Percentiles rank a stretch among this genome's conserved stretches.
These are phyloP conservation scores for Paradisaea rubra DNA, from an alignment of 2,113 vertebrate genomes.

Conservation along the genomic window DNA sequence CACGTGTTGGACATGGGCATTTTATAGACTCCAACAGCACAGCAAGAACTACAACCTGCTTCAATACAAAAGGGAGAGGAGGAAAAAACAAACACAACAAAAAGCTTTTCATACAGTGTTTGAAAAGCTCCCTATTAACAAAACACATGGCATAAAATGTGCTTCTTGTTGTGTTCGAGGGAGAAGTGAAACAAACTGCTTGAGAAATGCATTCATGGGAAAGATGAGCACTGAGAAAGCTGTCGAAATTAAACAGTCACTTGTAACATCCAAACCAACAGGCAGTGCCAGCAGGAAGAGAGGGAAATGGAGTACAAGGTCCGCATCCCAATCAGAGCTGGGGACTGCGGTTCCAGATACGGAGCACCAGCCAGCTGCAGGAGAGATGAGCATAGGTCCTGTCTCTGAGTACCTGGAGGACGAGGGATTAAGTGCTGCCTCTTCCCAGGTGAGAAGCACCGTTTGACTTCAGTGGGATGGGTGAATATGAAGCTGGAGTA, in stretches of 20 bases:
- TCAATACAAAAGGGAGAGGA: slow-evolving; percentile 56
- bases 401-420: not conserved
- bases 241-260: slow-evolving; percentile 28
- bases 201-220: not conserved
- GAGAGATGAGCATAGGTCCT: not conserved
- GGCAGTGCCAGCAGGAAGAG: slow-evolving; percentile 31
- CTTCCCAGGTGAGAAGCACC: not conserved
- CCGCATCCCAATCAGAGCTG: slow-evolving; percentile 42
- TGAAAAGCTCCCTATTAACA: slow-evolving; percentile 68
- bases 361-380: not conserved
- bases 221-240: slow-evolving; percentile 21
- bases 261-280: slow-evolving; percentile 14
- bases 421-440: not conserved
- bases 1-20: slow-evolving; percentile 70
- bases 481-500: not conserved
- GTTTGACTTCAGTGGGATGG: not conserved
- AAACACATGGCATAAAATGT: slow-evolving; percentile 48
- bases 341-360: not conserved
- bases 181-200: slow-evolving; percentile 32
- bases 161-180: not conserved
- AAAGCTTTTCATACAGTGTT: slow-evolving; percentile 65
- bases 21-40: slow-evolving; percentile 35
- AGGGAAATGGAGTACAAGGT: not conserved
- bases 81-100: slow-evolving; percentile 63
- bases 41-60: slow-evolving; percentile 62